Evolutionary conservation across 1,140 invertebrate species (phyloP).

Genomic region (Ostrea denselamellosa): DNA sequence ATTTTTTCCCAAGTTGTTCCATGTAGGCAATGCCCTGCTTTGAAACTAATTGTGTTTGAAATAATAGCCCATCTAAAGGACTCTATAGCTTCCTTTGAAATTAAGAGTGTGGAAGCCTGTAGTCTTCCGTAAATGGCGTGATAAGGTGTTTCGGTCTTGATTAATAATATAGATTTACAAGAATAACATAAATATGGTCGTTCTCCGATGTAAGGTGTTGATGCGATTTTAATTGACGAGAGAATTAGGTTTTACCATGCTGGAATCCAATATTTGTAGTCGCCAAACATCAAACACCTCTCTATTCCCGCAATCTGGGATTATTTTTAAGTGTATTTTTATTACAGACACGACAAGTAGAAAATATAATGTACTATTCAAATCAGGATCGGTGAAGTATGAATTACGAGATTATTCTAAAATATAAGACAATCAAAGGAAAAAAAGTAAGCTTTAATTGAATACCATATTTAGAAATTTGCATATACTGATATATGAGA

Average conservation of each 20-base stretch:
- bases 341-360: neutral
- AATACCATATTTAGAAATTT: no score
- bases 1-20: neutral
- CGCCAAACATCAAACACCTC: neutral
- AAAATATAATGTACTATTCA: neutral
- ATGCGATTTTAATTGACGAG: conserved; percentile 31
- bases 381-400: neutral
- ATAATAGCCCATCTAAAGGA: neutral
- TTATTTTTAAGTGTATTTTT: no score
- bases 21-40: neutral
- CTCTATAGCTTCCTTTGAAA: conserved; percentile 18
- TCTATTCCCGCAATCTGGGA: neutral
- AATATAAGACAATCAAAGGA: neutral
- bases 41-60: neutral
- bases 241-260: neutral
- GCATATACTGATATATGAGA: no score
- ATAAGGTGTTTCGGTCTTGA: neutral
- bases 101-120: neutral
- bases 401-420: neutral
- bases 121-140: neutral
- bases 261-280: conserved; percentile 1
- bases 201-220: neutral
- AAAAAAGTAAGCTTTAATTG: neutral
- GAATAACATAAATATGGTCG: neutral
- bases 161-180: conserved; percentile 32